Percentiles rank a stretch among this genome's conserved stretches.
Conservation (phyloP, 2,797 vertebrate species). For the Channallabes apus region DNA sequence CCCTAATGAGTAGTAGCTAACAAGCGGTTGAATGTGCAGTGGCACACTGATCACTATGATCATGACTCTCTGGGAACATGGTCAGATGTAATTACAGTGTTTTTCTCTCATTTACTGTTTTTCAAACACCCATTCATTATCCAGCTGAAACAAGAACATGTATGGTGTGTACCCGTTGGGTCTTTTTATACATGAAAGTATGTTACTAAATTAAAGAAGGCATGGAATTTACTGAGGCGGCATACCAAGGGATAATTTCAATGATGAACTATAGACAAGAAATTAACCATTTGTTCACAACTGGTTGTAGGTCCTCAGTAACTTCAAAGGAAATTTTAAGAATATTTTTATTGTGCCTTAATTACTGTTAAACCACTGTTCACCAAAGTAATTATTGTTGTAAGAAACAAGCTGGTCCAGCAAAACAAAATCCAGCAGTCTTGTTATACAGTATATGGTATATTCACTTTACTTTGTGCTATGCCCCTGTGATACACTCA, state of each 20-base stretch:
- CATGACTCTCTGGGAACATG: slow-evolving; percentile 55
- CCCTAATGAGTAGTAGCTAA: slow-evolving; percentile 65
- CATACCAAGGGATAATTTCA: slow-evolving; percentile 39
- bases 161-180: slow-evolving; percentile 65
- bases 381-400: background rate
- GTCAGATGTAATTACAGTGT: slow-evolving; percentile 74
- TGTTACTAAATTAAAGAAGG: slow-evolving; percentile 53
- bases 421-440: background rate
- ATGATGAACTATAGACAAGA: slow-evolving; percentile 38
- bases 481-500: too few relatives aligned
- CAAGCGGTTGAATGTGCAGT: slow-evolving; percentile 62
- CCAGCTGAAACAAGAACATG: slow-evolving; percentile 67
- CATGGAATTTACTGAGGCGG: slow-evolving; percentile 48
- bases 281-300: slow-evolving; percentile 12
- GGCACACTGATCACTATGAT: slow-evolving; percentile 70
- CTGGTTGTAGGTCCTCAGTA: background rate
- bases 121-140: slow-evolving; percentile 76
- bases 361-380: background rate
- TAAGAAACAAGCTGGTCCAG: background rate
- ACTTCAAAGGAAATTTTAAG: background rate
- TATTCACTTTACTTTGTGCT: too few relatives aligned
- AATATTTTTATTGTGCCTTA: background rate
- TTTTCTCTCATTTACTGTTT: slow-evolving; percentile 67
- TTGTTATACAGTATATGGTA: background rate
- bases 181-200: slow-evolving; percentile 64